phyloP scores from a whole-genome alignment of 2,113 vertebrate species.

The Pipa parva region DNA sequence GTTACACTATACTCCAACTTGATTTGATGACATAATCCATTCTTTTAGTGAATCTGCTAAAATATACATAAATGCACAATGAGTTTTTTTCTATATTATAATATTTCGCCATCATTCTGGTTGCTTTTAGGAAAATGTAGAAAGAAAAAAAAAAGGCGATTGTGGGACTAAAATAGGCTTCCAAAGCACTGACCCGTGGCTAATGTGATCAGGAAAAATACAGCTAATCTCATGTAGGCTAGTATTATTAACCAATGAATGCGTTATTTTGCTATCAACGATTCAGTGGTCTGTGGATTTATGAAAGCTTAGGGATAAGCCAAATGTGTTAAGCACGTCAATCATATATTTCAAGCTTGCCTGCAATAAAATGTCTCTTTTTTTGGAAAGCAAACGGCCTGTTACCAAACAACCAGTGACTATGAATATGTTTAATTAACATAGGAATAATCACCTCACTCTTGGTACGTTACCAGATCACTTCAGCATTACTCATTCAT shows the following conservation, averaged over 20 bases:
- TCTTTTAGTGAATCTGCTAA: no score
- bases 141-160: conserved; percentile 23
- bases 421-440: conserved; percentile 42
- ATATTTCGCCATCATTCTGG: no score
- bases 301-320: conserved; percentile 31
- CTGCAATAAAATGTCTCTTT: conserved; percentile 37
- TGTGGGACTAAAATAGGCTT: conserved; percentile 23
- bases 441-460: conserved; percentile 40
- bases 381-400: conserved; percentile 31
- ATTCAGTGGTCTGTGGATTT: conserved; percentile 30
- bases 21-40: no score
- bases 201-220: conserved; percentile 42
- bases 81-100: no score
- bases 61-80: no score
- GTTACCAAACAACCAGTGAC: conserved; percentile 38
- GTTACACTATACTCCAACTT: no score
- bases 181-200: conserved; percentile 31
- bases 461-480: conserved; percentile 31
- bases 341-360: conserved; percentile 31
- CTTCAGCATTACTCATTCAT: conserved; percentile 37
- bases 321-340: conserved; percentile 20
- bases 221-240: conserved; percentile 38
- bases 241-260: conserved; percentile 38
- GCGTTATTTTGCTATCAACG: conserved; percentile 38
- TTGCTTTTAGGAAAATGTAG: no score